Evolutionary conservation across 1,140 invertebrate species (phyloP), one percentile per base, ranked within the genome.

Genomic region (Caerostris darwini): DNA sequence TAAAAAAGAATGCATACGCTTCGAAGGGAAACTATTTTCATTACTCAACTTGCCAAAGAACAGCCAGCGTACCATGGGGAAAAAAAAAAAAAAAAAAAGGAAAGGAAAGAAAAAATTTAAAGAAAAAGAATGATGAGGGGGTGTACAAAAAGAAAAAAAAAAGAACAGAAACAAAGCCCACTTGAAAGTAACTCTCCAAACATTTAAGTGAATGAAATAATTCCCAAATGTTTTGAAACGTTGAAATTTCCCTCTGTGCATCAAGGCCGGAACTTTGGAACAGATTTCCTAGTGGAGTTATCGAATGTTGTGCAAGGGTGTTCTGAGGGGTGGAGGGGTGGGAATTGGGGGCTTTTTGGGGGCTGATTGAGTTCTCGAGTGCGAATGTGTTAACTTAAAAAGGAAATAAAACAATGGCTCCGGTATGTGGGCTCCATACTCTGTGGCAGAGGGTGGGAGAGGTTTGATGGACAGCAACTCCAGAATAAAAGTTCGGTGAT

Each of bases 121-220:
- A 19, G 56, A 17, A 50, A 5, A 34, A 34, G 34, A 34, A 59
- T 34, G 34, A 34, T 34, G 34, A 34, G 34, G 0, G 34, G 34
- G 34, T 1, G 34, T 0, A n/a, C n/a, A 34, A 34, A 34, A 34
- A 34, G 34, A 34, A 34, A 34, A 34, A 19, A 85, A 85, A 2
- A 14, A 85, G 19, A 85, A 34, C 54, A 59, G 50, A 85, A 54
- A 85, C 57, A 85, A 17, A 34, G 34, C 82, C 82, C 56, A 58
- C 82, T 85, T 58, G 54, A 85, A 85, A 85, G 82, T 58, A 85
- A 85, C 82, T 85, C 82, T 57, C 82, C 82, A 34, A 58, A 85
- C 82, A 85, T 85, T 85, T 85, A 85, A 85, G 14, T n/a, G 56
- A 85, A 85, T 85, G 82, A 85, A 85, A 85, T 85, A 85, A 85